Evolutionary conservation across 2,888 invertebrate genomes (phyloP), one percentile per base, ranked within the genome.

Genomic region (Pyrrhia umbra): DNA sequence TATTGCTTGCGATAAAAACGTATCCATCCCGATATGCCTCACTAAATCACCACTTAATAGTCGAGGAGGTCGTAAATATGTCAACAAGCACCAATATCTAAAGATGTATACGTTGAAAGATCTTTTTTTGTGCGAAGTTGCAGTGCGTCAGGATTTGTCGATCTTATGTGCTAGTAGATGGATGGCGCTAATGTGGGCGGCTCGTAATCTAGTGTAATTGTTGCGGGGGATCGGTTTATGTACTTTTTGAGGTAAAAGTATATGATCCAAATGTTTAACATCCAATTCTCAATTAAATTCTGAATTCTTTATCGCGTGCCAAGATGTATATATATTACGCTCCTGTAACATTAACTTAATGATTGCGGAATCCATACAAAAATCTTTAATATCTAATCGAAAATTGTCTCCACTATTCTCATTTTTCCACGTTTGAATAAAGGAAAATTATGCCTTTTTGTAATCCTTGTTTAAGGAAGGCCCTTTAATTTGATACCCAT

Each of bases 1-100:
- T 93, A 93, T 93, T 85, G 92, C 83, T 82, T 78, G 81, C 94
- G 94, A 94, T 95, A 95, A 95, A 95, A 94, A 94, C 92, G 94
- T 90, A 94, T 94, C 94, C 94, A 94, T 94, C 94, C 90, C 88
- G 94, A 93, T 94, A 93, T 92, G 93, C 90, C 85, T 82, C 90
- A 91, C 86, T 94, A 94, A 95, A 95, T 94, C 94, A 94, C 93
- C 90, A 92, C 92, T 93, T 93, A 93, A 93, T 93, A 93, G 93
- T 93, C 92, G 91, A 91, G 88, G 79, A 89, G 90, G 85, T 87
- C 93, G 93, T 95, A 95, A 95, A 95, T 94, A 95, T 93, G 94
- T 95, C 94, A 92, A 91, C 94, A 90, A 79, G 84, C 90, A 88
- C 93, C 94, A 93, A 94, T 95, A 94, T 95, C 94, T 93, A 88